Conservation (phyloP, 2,113 vertebrate species). For the Zapornia atra region DNA sequence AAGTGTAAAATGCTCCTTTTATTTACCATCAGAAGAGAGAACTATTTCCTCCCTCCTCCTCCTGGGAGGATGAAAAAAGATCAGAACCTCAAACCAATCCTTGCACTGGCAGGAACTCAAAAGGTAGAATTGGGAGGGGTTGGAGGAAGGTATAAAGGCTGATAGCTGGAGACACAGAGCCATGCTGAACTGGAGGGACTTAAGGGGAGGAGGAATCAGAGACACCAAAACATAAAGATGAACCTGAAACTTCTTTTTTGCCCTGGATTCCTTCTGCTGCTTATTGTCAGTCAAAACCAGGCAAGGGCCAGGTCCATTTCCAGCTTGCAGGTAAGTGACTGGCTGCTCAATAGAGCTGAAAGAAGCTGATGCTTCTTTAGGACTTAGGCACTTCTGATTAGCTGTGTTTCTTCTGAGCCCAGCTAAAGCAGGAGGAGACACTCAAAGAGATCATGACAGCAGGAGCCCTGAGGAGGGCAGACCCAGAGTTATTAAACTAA, state of each 20-base stretch:
- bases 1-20: not conserved
- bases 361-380: not conserved
- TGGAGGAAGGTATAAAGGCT: slow-evolving; percentile 57
- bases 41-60: slow-evolving; percentile 30
- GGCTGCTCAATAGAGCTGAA: not conserved
- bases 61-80: slow-evolving; percentile 19
- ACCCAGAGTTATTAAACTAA: not conserved
- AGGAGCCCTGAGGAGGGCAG: not conserved
- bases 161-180: slow-evolving; percentile 29
- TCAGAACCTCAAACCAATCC: slow-evolving; percentile 61
- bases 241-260: not conserved
- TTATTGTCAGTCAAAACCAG: slow-evolving; percentile 41
- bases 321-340: slow-evolving; percentile 66
- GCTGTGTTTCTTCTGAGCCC: not conserved
- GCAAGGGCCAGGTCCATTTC: slow-evolving; percentile 42
- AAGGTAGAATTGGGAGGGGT: slow-evolving; percentile 59
- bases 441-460: not conserved
- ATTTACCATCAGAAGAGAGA: not conserved
- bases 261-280: slow-evolving; percentile 55
- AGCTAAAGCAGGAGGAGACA: not conserved
- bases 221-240: slow-evolving; percentile 31
- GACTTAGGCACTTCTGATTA: not conserved
- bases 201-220: not conserved
- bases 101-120: slow-evolving; percentile 38
- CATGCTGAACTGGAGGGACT: not conserved